These are phyloP conservation scores for Dioctria rufipes DNA, from an alignment of 2,888 invertebrate genomes.

Conservation along the genomic window DNA sequence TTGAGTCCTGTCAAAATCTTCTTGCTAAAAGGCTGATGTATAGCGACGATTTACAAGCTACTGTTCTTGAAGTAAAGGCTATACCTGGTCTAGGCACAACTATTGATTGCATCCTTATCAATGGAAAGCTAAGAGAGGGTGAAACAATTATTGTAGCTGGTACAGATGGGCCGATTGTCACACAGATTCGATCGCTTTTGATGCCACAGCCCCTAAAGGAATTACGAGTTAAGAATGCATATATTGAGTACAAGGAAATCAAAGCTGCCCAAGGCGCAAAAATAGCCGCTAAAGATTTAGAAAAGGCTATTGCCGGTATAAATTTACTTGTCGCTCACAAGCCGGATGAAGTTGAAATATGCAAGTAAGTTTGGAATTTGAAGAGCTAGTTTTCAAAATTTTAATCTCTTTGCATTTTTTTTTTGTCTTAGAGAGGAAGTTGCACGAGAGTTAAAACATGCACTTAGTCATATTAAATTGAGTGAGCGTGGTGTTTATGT, in stretches of 20 bases:
- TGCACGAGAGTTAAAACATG: conserved; percentile 87
- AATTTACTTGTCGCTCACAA: conserved; percentile 93
- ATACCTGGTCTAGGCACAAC: conserved; percentile 98
- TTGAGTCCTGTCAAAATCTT: conserved; percentile 92
- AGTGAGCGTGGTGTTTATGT: conserved; percentile 96
- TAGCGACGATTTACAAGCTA: conserved; percentile 92
- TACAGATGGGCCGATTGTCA: conserved; percentile 98
- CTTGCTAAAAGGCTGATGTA: conserved; percentile 91
- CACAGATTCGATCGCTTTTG: conserved; percentile 95
- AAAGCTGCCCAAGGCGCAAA: conserved; percentile 98
- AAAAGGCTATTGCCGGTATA: conserved; percentile 97
- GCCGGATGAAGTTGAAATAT: conserved; percentile 93
- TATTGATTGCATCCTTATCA: conserved; percentile 98
- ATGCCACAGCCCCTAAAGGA: conserved; percentile 99
- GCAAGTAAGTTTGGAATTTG: conserved; percentile 73
- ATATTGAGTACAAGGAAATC: conserved; percentile 94
- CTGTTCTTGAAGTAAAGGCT: conserved; percentile 92
- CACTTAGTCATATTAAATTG: conserved; percentile 92
- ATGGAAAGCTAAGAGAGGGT: conserved; percentile 93
- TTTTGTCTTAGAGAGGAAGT: conserved; percentile 82
- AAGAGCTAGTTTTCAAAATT: conserved; percentile 5
- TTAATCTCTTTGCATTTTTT: background rate
- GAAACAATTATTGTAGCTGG: conserved; percentile 97
- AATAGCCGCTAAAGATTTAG: conserved; percentile 97
- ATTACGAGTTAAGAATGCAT: conserved; percentile 94